Evolutionary conservation across 2,888 invertebrate genomes (phyloP).

Genomic region (Slavum lentiscoides): DNA sequence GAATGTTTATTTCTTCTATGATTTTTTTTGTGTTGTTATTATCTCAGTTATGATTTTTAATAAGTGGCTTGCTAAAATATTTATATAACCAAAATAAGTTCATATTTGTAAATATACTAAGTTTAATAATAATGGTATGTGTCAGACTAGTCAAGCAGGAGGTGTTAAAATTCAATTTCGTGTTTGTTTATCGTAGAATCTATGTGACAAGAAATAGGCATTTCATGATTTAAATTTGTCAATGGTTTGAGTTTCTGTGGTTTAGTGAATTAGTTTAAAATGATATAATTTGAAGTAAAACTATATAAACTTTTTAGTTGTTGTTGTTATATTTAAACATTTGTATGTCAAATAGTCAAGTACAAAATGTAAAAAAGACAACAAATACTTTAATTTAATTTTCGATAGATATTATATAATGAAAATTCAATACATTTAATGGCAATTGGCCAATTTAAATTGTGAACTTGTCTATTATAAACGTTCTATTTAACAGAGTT

Average conservation of each 20-base stretch:
- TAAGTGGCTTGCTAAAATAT: no score
- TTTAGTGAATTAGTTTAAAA: not conserved
- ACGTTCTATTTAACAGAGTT: constrained; percentile 3
- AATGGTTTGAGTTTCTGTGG: not conserved
- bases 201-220: no score
- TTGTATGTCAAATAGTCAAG: not conserved
- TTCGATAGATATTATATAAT: not conserved
- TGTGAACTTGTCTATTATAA: not conserved
- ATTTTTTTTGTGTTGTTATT: not conserved
- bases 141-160: no score
- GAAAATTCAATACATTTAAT: constrained; percentile 1
- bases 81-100: no score
- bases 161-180: no score
- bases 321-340: no score
- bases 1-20: constrained; percentile 6
- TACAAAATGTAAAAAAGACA: not conserved
- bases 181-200: no score
- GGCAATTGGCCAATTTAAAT: constrained; percentile 19
- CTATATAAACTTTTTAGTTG: not conserved
- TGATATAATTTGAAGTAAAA: not conserved
- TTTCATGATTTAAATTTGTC: no score
- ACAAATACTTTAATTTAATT: not conserved
- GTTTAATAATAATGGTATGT: no score
- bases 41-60: no score
- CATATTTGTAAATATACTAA: no score